phyloP scores from a whole-genome alignment of 2,888 invertebrate genomes.

The Papilio demoleus region DNA sequence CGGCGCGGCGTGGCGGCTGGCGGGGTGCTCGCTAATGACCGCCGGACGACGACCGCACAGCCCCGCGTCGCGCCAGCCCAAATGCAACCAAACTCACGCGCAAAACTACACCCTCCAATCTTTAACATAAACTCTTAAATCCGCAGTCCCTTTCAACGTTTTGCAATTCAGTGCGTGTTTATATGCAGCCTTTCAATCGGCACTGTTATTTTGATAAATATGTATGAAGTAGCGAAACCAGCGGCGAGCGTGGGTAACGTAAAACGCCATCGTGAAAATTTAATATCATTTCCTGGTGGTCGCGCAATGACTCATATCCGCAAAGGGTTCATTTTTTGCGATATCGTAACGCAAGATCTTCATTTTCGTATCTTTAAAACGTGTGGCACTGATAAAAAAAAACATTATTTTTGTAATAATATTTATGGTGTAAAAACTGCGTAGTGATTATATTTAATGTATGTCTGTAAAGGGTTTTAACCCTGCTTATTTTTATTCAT shows the following conservation, averaged over 20 bases:
- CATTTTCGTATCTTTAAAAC: constrained; percentile 60
- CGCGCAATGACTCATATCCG: constrained; percentile 81
- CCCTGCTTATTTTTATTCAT: too few species aligned
- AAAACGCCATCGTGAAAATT: constrained; percentile 82
- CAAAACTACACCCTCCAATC: constrained; percentile 75
- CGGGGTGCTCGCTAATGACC: constrained; percentile 77
- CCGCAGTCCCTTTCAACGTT: constrained; percentile 59
- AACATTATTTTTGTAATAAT: constrained; percentile 6
- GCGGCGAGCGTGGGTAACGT: constrained; percentile 71
- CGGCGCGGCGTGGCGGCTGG: constrained; percentile 58
- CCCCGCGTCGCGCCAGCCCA: constrained; percentile 60
- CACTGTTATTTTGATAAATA: constrained; percentile 83
- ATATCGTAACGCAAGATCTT: constrained; percentile 72
- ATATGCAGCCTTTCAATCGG: constrained; percentile 83
- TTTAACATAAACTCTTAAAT: constrained; percentile 72
- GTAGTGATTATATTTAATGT: too few species aligned
- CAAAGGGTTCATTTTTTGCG: constrained; percentile 78
- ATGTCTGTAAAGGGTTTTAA: too few species aligned
- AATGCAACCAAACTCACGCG: constrained; percentile 63
- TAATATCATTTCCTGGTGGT: constrained; percentile 81
- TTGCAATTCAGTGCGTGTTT: constrained; percentile 78
- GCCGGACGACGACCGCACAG: constrained; percentile 68
- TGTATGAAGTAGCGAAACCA: constrained; percentile 80
- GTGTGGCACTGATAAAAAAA: constrained; percentile 36
- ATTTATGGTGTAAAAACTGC: not conserved